Conservation (phyloP, 2,888 invertebrate genomes). For the Cephus spinipes region DNA sequence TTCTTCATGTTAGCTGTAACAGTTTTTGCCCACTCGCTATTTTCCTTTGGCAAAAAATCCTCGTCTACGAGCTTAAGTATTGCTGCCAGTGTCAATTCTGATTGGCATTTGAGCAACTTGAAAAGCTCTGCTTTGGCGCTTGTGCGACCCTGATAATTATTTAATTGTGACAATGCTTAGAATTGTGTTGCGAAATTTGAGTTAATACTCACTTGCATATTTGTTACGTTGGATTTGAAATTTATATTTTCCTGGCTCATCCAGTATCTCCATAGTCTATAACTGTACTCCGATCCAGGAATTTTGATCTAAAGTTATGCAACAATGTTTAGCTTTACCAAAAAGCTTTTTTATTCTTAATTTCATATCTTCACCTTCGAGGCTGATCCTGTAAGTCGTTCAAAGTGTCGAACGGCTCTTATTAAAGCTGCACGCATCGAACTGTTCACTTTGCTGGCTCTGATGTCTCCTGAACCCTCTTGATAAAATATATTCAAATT, state of each 20-base stretch:
- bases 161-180: no score
- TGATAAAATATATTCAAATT: constrained; percentile 82
- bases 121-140: constrained; percentile 57
- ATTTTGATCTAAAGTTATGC: constrained; percentile 55
- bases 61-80: constrained; percentile 76
- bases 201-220: constrained; percentile 68
- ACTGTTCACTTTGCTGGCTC: constrained; percentile 77
- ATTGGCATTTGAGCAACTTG: constrained; percentile 70
- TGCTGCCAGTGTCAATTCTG: constrained; percentile 76
- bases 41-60: constrained; percentile 74
- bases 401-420: constrained; percentile 67
- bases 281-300: constrained; percentile 70
- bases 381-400: constrained; percentile 57
- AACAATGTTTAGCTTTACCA: neutral
- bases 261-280: constrained; percentile 80
- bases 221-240: constrained; percentile 75
- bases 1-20: constrained; percentile 72
- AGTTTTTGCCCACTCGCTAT: constrained; percentile 74
- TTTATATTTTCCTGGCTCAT: constrained; percentile 77
- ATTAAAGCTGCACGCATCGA: constrained; percentile 76
- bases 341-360: neutral
- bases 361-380: constrained; percentile 42
- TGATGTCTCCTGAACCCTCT: constrained; percentile 78
- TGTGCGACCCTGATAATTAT: constrained; percentile 47
- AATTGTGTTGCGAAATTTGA: no score